Evolutionary conservation across 2,888 invertebrate species (phyloP).

Genomic region (Lasioglossum calceatum): DNA sequence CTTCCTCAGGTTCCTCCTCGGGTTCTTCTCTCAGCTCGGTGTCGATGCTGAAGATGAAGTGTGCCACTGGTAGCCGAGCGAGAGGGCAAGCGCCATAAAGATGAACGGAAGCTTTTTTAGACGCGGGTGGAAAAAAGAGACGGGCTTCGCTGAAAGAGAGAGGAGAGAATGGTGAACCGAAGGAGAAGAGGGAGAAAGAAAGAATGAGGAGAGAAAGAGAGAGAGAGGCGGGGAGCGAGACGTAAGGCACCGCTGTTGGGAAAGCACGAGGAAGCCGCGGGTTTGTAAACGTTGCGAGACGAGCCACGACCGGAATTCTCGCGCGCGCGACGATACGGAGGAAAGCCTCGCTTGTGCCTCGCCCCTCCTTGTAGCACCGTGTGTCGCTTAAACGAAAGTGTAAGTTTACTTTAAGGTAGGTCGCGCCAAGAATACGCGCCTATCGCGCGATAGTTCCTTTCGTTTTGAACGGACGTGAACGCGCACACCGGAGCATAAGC

Average conservation of each 20-base stretch:
- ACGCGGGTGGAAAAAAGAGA: slow-evolving; percentile 3
- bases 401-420: slow-evolving; percentile 70
- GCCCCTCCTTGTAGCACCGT: slow-evolving; percentile 53
- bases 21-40: slow-evolving; percentile 20
- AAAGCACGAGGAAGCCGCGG: slow-evolving; percentile 32
- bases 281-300: slow-evolving; percentile 18
- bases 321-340: slow-evolving; percentile 44
- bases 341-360: slow-evolving; percentile 41
- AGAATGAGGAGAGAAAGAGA: background rate
- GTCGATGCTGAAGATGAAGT: slow-evolving; percentile 27
- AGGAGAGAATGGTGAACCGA: background rate
- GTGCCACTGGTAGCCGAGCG: slow-evolving; percentile 28
- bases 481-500: background rate
- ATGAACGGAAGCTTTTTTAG: slow-evolving; percentile 4
- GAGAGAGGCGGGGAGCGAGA: background rate
- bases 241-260: background rate
- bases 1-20: background rate
- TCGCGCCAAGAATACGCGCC: slow-evolving; percentile 65
- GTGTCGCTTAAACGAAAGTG: slow-evolving; percentile 70
- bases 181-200: background rate
- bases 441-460: slow-evolving; percentile 50
- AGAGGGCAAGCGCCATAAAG: slow-evolving; percentile 34
- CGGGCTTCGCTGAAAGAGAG: slow-evolving; percentile 1
- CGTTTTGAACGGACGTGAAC: background rate
- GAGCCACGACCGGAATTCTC: slow-evolving; percentile 46